phyloP scores from a whole-genome alignment of 1,140 invertebrate genomes.

The Cyphomyrmex costatus region DNA sequence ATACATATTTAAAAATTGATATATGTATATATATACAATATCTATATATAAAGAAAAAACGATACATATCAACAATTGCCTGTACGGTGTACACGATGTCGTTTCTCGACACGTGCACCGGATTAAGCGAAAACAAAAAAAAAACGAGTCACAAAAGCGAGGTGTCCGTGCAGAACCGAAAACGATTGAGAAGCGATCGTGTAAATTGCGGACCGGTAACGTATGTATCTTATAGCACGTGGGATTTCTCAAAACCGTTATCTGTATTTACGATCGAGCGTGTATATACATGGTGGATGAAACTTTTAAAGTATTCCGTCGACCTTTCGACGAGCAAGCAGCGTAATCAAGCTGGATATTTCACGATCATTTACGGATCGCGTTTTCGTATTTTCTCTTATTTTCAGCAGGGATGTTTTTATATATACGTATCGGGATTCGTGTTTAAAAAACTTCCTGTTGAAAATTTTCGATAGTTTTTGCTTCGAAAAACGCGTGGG shows the following conservation, averaged over 20 bases:
- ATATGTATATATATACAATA: no score
- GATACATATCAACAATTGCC: constrained; percentile 83
- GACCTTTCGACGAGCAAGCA: background rate
- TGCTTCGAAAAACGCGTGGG: background rate
- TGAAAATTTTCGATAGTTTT: constrained; percentile 31
- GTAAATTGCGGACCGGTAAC: background rate
- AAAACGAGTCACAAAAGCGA: constrained; percentile 23
- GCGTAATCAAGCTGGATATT: background rate
- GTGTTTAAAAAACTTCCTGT: background rate
- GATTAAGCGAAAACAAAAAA: constrained; percentile 53
- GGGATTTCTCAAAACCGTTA: background rate
- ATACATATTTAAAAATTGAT: no score
- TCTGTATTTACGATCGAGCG: background rate
- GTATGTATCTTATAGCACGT: background rate
- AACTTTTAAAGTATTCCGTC: constrained; percentile 2
- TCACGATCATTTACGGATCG: constrained; percentile 8
- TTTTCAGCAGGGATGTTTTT: background rate
- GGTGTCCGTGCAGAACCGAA: constrained; percentile 28
- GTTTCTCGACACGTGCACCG: constrained; percentile 45
- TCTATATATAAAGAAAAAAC: no score
- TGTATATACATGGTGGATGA: background rate
- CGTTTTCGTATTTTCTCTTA: constrained; percentile 17
- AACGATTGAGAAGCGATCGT: constrained; percentile 59
- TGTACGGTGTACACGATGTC: constrained; percentile 63
- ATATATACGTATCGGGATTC: background rate